Evolutionary conservation across 2,797 vertebrate genomes (phyloP).

Genomic region (Lophius americanus): DNA sequence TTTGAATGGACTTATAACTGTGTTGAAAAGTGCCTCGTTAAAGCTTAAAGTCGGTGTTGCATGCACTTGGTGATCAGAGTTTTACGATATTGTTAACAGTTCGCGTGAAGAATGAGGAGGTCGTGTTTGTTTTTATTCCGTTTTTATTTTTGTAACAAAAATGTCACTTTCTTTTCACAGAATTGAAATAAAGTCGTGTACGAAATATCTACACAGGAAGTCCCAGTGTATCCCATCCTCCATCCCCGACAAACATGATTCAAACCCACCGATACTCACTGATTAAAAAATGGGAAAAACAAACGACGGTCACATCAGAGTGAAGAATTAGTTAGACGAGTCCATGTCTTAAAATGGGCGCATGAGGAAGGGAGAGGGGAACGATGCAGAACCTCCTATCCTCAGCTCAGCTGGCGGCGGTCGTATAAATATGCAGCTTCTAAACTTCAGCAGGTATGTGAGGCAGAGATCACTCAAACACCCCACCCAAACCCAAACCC

Average conservation of each 20-base stretch:
- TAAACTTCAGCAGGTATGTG: constrained; percentile 58
- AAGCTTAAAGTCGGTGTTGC: constrained; percentile 54
- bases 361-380: constrained; percentile 21
- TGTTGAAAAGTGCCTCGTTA: constrained; percentile 42
- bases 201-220: constrained; percentile 83
- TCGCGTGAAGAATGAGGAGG: constrained; percentile 59
- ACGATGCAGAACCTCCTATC: constrained; percentile 13
- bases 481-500: constrained; percentile 9
- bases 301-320: constrained; percentile 44
- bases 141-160: constrained; percentile 86
- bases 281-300: constrained; percentile 34
- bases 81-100: constrained; percentile 42
- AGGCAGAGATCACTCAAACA: constrained; percentile 55
- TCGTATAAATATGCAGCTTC: constrained; percentile 52
- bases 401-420: constrained; percentile 23
- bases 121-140: constrained; percentile 69
- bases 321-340: constrained; percentile 54
- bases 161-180: constrained; percentile 77
- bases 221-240: constrained; percentile 59
- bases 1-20: constrained; percentile 22
- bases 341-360: constrained; percentile 53
- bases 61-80: constrained; percentile 58
- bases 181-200: constrained; percentile 84
- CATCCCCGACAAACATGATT: constrained; percentile 39
- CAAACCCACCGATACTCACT: constrained; percentile 47